Conservation (phyloP, 2,888 invertebrate genomes). For the Gastrophysa polygoni region DNA sequence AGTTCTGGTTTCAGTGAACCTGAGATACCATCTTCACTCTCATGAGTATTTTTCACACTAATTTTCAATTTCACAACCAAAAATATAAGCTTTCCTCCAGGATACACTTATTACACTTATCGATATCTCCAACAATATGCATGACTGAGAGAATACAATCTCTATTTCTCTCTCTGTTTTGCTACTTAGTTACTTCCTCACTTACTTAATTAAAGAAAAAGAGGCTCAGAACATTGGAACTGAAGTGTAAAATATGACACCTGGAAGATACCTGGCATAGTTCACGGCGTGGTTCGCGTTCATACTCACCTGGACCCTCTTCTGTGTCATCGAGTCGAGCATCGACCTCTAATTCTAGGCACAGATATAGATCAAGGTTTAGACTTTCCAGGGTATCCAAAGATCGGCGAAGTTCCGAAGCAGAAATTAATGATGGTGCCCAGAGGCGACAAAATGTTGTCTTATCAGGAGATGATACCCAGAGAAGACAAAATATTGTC, state of each 20-base stretch:
- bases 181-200: too few species aligned
- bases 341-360: not conserved
- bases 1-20: too few species aligned
- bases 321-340: slow-evolving; percentile 69
- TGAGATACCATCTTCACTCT: too few species aligned
- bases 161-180: too few species aligned
- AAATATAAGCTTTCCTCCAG: too few species aligned
- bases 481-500: not conserved
- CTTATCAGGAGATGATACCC: not conserved
- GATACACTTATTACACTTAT: too few species aligned
- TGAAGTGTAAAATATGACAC: not conserved
- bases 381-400: not conserved
- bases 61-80: too few species aligned
- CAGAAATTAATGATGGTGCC: not conserved
- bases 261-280: not conserved
- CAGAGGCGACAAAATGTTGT: not conserved
- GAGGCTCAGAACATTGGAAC: not conserved
- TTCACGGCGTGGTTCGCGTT: not conserved
- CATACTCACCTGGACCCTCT: slow-evolving; percentile 70
- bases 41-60: too few species aligned
- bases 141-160: too few species aligned
- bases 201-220: too few species aligned
- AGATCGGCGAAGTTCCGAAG: not conserved
- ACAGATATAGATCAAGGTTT: not conserved
- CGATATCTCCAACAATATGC: too few species aligned